Evolutionary conservation across 2,797 vertebrate species (phyloP).

Genomic region (Chloroceryle inda): DNA sequence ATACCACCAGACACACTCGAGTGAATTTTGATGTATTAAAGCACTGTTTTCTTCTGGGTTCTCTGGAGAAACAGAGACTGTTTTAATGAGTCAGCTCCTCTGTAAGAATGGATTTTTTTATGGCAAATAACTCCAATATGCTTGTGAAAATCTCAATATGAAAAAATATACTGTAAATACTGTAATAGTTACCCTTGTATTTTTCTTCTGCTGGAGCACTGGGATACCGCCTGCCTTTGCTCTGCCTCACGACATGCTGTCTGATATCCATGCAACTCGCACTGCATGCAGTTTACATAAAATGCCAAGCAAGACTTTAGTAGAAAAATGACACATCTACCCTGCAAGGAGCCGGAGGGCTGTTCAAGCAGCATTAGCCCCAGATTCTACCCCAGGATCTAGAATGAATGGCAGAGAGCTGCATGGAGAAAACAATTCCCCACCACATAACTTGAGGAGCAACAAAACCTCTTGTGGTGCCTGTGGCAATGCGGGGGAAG

Average conservation of each 20-base stretch:
- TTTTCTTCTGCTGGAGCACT: background rate
- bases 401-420: background rate
- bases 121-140: constrained; percentile 28
- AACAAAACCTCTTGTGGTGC: constrained; percentile 57
- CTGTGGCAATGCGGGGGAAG: constrained; percentile 5
- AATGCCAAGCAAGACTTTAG: background rate
- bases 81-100: constrained; percentile 21
- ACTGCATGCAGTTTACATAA: background rate
- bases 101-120: background rate
- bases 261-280: constrained; percentile 1
- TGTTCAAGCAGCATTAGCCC: background rate
- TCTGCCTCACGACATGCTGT: background rate
- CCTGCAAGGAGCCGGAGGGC: background rate
- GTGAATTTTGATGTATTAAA: constrained; percentile 6
- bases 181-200: background rate
- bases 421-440: background rate
- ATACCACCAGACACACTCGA: background rate
- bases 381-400: background rate
- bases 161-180: constrained; percentile 35
- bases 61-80: constrained; percentile 3
- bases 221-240: background rate
- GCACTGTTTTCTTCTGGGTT: background rate
- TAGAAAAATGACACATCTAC: background rate
- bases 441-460: background rate
- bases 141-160: background rate